Evolutionary conservation across 2,888 invertebrate genomes (phyloP).

Genomic region (Fabriciana adippe): DNA sequence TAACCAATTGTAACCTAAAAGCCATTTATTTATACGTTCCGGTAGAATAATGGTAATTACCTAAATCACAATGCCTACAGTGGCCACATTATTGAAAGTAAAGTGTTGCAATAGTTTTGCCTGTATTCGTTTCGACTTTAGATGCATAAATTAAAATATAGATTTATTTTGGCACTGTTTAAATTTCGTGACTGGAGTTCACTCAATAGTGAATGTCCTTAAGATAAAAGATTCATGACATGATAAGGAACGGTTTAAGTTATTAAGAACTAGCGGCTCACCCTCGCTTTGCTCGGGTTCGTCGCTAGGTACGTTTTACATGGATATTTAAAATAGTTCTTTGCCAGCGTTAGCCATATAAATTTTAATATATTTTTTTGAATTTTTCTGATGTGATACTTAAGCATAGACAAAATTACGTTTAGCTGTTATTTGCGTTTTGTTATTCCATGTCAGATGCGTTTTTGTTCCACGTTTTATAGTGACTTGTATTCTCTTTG

Average conservation of each 20-base stretch:
- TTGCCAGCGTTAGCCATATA: too few relatives aligned
- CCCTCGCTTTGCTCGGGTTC: too few relatives aligned
- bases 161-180: neutral
- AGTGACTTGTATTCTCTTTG: too few relatives aligned
- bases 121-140: slow-evolving; percentile 19
- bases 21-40: slow-evolving; percentile 9
- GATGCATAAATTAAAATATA: neutral
- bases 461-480: too few relatives aligned
- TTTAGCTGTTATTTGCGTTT: too few relatives aligned
- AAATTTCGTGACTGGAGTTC: neutral
- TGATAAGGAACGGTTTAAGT: neutral
- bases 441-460: too few relatives aligned
- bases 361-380: too few relatives aligned
- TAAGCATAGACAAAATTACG: too few relatives aligned
- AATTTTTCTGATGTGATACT: too few relatives aligned
- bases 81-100: slow-evolving; percentile 32
- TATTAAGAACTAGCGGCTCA: too few relatives aligned
- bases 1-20: slow-evolving; percentile 10
- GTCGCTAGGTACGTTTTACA: too few relatives aligned
- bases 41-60: slow-evolving; percentile 26
- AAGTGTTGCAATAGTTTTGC: slow-evolving; percentile 27
- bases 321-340: too few relatives aligned
- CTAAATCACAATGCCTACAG: slow-evolving; percentile 25
- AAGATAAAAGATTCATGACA: slow-evolving; percentile 20
- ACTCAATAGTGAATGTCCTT: neutral